Evolutionary conservation across 2,797 vertebrate genomes (phyloP).

Genomic region (Gymnothorax reevesii): DNA sequence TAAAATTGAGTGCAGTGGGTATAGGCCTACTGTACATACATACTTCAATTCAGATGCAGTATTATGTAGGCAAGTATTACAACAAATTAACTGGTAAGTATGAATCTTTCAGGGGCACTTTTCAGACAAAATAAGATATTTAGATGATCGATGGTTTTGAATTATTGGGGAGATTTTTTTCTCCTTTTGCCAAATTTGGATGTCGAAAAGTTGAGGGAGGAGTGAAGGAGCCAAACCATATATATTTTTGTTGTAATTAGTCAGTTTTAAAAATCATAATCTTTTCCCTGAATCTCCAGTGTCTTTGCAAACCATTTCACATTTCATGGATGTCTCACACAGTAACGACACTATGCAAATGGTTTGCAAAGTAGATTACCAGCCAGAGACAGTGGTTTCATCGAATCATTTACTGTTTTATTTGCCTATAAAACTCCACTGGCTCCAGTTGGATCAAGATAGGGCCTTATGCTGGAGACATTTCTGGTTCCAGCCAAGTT

Average conservation of each 20-base stretch:
- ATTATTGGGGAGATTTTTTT: background rate
- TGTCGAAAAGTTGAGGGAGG: background rate
- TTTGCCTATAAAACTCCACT: background rate
- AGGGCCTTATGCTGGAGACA: background rate
- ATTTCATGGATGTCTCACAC: background rate
- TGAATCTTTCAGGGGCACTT: background rate
- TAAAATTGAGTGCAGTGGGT: background rate
- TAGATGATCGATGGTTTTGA: background rate
- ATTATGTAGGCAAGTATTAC: background rate
- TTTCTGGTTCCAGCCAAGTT: background rate
- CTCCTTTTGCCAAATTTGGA: too few species aligned
- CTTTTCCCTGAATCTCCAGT: background rate
- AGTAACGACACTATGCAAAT: background rate
- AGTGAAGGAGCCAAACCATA: background rate
- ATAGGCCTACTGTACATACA: background rate
- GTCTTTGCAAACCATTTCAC: background rate
- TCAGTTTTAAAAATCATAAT: background rate
- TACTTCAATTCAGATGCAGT: background rate
- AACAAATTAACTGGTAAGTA: background rate
- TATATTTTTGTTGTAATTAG: constrained; percentile 1
- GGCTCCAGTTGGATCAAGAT: background rate
- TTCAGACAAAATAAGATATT: background rate
- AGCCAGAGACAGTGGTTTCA: background rate
- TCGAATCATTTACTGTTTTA: background rate
- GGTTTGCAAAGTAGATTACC: background rate